Conservation (phyloP, 2,888 invertebrate species). For the Hemithea aestivaria region DNA sequence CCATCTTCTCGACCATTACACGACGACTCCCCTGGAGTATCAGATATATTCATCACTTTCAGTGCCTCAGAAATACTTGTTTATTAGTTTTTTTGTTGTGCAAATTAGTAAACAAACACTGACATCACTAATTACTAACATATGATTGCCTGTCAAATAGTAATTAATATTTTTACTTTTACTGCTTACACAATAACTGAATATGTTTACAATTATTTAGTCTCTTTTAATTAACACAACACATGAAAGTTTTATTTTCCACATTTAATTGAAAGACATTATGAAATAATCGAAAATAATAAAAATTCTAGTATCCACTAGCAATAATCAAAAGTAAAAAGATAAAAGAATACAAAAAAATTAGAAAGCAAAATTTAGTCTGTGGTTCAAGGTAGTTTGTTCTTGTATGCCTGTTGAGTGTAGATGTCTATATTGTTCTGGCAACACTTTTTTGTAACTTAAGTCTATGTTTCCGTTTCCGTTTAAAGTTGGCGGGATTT, state of each 20-base stretch:
- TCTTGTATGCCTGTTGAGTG: too few relatives aligned
- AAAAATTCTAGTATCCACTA: too few relatives aligned
- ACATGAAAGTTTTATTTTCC: too few relatives aligned
- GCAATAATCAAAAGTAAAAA: too few relatives aligned
- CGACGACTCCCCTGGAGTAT: constrained; percentile 66
- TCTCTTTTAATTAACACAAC: too few relatives aligned
- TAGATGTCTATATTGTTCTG: too few relatives aligned
- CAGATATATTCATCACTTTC: constrained; percentile 58
- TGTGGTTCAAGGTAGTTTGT: too few relatives aligned
- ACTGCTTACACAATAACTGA: too few relatives aligned
- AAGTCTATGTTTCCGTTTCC: constrained; percentile 8
- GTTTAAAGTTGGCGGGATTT: background rate
- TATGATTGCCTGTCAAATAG: constrained; percentile 70
- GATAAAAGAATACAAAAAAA: too few relatives aligned
- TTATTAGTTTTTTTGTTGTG: constrained; percentile 31
- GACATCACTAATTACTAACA: constrained; percentile 73
- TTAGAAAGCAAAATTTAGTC: too few relatives aligned
- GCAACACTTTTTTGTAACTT: background rate
- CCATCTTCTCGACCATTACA: constrained; percentile 74
- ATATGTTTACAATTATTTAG: background rate
- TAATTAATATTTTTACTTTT: constrained; percentile 32
- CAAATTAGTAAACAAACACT: constrained; percentile 72
- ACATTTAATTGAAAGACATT: too few relatives aligned
- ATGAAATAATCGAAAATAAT: too few relatives aligned
- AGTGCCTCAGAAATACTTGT: constrained; percentile 20